Base-by-base conservation (phyloP, 2,797 vertebrate genomes). In the Pseudopleuronectes americanus region DNA sequence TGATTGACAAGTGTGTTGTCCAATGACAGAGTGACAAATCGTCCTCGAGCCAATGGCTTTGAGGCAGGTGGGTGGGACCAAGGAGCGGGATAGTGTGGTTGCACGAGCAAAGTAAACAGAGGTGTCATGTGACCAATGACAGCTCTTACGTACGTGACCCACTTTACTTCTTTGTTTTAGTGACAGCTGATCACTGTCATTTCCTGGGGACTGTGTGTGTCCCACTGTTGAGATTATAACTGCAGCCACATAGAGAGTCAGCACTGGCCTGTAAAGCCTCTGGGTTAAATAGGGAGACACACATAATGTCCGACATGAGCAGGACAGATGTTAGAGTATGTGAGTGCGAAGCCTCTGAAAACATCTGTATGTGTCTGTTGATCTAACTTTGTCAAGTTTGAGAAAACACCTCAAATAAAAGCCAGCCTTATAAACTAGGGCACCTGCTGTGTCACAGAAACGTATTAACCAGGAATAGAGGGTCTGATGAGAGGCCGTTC, bases 111-210 rank as follows among this genome's bases (percentile, higher is more conserved):
- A 0, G 74, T 90, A 91, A 91, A 93, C 87, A 90, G n/a, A 68
- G 17, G 4, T 41, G 79, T 92, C 91, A 93, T 84, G 85, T 91
- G 91, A 93, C 63, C 48, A 14, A 17, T 55, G 62, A 59, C 56
- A n/a, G 4, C 1, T 1, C 6, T 13, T 55, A 64, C n/a, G 52
- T 13, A 3, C 17, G 22, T 66, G 59, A 47, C 64, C 22, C 9
- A 57, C 22, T 64, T 84, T 14, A 4, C 6, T 31, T 7, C n/a
- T 69, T 64, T 49, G 47, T 49, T 61, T 12, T 19, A 41, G 8
- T 59, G 21, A 21, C 48, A 14, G 24, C 19, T 23, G 21, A 41
- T 43, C 38, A 16, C 5, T 23, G 0, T 51, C 1, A 21, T 23
- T 33, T 33, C 12, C 7, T 33, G 4, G 3, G 4, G 33, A 17